Percentiles rank a stretch among this genome's conserved stretches.
These are phyloP conservation scores for Cottoperca gobio DNA, from an alignment of 2,797 vertebrate species.

Conservation along the genomic window DNA sequence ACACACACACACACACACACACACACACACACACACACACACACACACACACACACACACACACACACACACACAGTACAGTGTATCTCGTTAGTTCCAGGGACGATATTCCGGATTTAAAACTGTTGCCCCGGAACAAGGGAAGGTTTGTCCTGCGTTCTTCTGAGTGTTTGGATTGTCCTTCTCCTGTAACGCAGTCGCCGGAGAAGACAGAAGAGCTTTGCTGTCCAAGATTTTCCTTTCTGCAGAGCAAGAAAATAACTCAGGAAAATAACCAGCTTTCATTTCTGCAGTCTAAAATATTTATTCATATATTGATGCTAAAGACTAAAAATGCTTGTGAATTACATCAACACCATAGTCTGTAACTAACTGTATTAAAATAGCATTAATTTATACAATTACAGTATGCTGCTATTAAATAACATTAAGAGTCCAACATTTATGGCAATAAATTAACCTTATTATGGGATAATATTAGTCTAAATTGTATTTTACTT, in stretches of 20 bases:
- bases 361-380: neutral
- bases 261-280: neutral
- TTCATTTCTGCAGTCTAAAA: neutral
- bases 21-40: too few species aligned
- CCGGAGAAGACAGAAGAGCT: conserved; percentile 54
- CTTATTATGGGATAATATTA: neutral
- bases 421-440: neutral
- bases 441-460: neutral
- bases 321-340: too few species aligned
- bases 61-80: too few species aligned
- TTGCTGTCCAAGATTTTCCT: conserved; percentile 65
- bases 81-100: conserved; percentile 79
- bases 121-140: conserved; percentile 68
- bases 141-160: conserved; percentile 54
- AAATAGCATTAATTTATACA: neutral
- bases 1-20: too few species aligned
- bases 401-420: neutral
- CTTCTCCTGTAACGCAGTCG: conserved; percentile 48
- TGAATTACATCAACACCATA: neutral
- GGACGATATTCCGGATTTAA: conserved; percentile 83
- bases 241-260: conserved; percentile 58
- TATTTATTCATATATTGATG: too few species aligned
- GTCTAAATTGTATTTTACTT: neutral
- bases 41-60: too few species aligned
- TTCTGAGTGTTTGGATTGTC: conserved; percentile 63